Conservation (phyloP, 1,140 invertebrate genomes). For the Bursaphelenchus mucronatus region DNA sequence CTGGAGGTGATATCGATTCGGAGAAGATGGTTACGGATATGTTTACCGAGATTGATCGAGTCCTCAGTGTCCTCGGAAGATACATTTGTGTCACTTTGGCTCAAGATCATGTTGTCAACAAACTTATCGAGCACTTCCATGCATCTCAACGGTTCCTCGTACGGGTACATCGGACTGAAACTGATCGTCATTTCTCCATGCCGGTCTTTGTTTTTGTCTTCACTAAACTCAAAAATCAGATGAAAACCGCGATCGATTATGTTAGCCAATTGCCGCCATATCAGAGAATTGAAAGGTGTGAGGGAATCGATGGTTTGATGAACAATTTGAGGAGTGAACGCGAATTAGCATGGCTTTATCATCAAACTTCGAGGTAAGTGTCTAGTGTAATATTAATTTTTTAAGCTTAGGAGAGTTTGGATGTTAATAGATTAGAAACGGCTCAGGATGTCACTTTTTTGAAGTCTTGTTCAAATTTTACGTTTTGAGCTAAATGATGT, state of each 20-base stretch:
- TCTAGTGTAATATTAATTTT: not conserved
- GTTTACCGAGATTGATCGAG: constrained; percentile 39
- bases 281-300: constrained; percentile 1
- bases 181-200: constrained; percentile 49
- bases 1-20: constrained; percentile 12
- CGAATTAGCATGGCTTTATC: constrained; percentile 15
- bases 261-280: constrained; percentile 25
- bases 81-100: constrained; percentile 52
- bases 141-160: constrained; percentile 34
- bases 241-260: constrained; percentile 32
- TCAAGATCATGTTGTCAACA: constrained; percentile 45
- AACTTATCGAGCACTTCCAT: constrained; percentile 40
- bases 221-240: constrained; percentile 43
- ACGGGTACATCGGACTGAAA: constrained; percentile 44
- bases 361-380: constrained; percentile 15
- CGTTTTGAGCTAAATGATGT: no score
- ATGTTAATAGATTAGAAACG: no score
- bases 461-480: no score
- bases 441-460: no score
- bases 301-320: not conserved
- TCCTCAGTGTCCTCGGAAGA: constrained; percentile 32
- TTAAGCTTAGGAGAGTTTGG: no score
- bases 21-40: constrained; percentile 32
- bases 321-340: constrained; percentile 16
- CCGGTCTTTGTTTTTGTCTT: constrained; percentile 51